Evolutionary conservation across 1,140 invertebrate species (phyloP).

Genomic region (Harpegnathos saltator): DNA sequence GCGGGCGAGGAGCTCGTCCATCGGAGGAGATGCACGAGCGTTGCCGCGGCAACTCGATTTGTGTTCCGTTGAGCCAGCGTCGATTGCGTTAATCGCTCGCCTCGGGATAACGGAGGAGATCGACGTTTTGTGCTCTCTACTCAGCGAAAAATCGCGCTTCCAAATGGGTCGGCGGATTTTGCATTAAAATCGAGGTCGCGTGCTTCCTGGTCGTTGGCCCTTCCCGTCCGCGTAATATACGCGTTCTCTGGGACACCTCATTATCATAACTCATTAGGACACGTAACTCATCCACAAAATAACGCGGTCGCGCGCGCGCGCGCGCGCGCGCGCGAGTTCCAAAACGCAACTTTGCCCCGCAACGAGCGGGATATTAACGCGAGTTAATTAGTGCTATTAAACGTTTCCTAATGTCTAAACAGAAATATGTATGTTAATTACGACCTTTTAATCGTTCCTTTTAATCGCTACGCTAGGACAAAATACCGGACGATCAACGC

Average conservation of each 20-base stretch:
- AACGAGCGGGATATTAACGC: background rate
- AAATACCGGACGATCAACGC: background rate
- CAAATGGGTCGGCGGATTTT: background rate
- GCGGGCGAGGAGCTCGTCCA: background rate
- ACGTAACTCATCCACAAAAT: background rate
- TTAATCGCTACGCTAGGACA: background rate
- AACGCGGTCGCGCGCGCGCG: too few species aligned
- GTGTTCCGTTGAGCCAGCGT: background rate
- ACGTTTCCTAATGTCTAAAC: slow-evolving; percentile 4
- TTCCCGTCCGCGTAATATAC: background rate
- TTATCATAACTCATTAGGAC: background rate
- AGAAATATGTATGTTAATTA: slow-evolving; percentile 9
- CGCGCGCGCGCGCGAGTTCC: background rate
- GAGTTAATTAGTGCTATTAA: background rate
- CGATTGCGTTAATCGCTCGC: background rate
- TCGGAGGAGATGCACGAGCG: background rate
- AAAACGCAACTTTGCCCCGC: background rate
- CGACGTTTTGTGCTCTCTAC: background rate
- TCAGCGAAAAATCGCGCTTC: slow-evolving; percentile 3
- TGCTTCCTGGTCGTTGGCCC: too few species aligned
- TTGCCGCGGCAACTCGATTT: slow-evolving; percentile 6
- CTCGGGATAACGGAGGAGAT: background rate
- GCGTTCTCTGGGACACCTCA: background rate
- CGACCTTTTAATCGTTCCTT: background rate
- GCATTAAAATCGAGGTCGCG: background rate